Conservation (phyloP, 1,140 invertebrate genomes). For the Anastatus disparis region DNA sequence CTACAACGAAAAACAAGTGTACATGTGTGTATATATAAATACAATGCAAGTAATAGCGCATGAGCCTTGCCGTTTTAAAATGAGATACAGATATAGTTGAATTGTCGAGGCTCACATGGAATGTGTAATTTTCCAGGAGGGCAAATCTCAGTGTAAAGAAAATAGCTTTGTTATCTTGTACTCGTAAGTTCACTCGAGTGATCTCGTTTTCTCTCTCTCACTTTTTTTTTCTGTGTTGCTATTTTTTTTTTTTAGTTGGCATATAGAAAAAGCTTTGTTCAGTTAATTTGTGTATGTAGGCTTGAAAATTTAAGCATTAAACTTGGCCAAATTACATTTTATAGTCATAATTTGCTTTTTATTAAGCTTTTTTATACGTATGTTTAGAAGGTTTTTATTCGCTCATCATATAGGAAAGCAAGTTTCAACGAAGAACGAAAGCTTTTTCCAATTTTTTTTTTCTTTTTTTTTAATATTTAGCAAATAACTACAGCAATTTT, state of each 20-base stretch:
- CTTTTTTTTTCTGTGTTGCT: no score
- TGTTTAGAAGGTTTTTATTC: constrained; percentile 1
- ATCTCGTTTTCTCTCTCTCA: constrained; percentile 15
- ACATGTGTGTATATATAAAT: constrained; percentile 8
- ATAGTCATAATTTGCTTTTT: not conserved
- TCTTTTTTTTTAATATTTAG: not conserved
- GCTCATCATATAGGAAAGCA: not conserved
- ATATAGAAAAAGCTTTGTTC: not conserved
- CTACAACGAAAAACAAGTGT: constrained; percentile 28
- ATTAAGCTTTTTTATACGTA: not conserved
- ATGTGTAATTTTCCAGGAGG: constrained; percentile 32
- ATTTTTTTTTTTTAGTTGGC: constrained; percentile 10
- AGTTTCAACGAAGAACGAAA: not conserved
- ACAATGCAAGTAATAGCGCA: no score
- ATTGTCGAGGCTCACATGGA: constrained; percentile 18
- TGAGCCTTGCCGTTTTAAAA: not conserved
- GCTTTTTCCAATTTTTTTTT: not conserved
- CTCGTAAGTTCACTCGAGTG: constrained; percentile 27
- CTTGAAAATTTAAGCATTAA: constrained; percentile 16
- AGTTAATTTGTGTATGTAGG: not conserved
- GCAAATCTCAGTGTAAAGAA: constrained; percentile 35
- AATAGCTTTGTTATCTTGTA: constrained; percentile 41
- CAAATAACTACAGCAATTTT: not conserved
- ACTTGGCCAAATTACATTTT: constrained; percentile 8
- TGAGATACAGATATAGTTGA: constrained; percentile 35